These are phyloP conservation scores for Circaetus cinerascens DNA, from an alignment of 2,113 vertebrate species.

Conservation along the genomic window DNA sequence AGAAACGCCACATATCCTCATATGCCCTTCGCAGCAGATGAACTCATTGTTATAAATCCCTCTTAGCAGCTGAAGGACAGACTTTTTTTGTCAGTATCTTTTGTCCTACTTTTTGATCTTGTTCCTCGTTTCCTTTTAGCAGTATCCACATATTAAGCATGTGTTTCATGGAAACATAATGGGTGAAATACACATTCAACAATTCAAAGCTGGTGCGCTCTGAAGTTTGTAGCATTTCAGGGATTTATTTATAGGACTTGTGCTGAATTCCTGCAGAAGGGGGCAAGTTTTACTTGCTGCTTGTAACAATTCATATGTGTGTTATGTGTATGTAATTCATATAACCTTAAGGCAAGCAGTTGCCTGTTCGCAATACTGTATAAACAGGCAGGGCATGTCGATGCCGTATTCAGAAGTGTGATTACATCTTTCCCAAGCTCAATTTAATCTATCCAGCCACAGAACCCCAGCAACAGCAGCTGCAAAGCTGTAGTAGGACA, in stretches of 20 bases:
- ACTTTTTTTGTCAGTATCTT: not conserved
- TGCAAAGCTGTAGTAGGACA: not conserved
- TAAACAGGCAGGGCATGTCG: not conserved
- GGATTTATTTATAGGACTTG: not conserved
- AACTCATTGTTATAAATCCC: not conserved
- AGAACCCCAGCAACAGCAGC: not conserved
- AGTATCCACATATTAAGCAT: not conserved
- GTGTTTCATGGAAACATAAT: not conserved
- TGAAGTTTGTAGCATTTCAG: not conserved
- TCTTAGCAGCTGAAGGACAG: not conserved
- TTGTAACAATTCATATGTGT: no score
- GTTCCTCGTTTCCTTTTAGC: not conserved
- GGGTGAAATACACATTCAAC: not conserved
- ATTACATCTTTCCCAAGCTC: not conserved
- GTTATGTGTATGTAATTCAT: not conserved
- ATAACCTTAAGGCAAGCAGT: not conserved
- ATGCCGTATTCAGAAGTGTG: not conserved
- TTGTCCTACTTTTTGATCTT: conserved; percentile 27
- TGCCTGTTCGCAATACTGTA: not conserved
- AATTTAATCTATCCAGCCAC: not conserved
- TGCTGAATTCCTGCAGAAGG: not conserved
- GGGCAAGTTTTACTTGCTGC: not conserved
- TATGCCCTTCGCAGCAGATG: not conserved
- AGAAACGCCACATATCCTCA: not conserved
- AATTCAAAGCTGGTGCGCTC: not conserved